Base-by-base conservation (phyloP, 2,888 invertebrate species). In the Leucophora obtusa region DNA sequence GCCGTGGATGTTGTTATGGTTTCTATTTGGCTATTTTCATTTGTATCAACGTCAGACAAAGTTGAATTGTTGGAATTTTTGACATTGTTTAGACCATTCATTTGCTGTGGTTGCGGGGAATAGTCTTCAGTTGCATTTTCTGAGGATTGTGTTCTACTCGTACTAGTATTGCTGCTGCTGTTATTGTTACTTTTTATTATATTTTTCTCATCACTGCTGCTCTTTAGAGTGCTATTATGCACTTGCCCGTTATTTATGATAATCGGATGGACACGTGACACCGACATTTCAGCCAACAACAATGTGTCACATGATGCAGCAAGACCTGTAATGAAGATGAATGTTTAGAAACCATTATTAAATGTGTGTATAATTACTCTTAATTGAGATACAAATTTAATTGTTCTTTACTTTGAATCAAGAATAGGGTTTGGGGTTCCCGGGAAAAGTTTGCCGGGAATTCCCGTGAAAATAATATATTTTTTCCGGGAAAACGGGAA, bases 271-370 rank as follows among this genome's bases (percentile, higher is more conserved):
- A 88, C 91, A 82, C 87, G 90, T 85, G 92, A 92, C 11, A 93
- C 91, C 85, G 92, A 92, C 85, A 94, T 90, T 87, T 94, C 94
- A 59, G 93, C 93, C 83, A 93, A 92, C 38, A 94, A 87, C 74
- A 93, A 90, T 4, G 94, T 94, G 82, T 93, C 93, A 86, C 94
- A 94, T 59, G 92, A 91, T 17, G 93, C 92, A 11, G 93, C 92
- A 60, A 95, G 91, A 85, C 95, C 95, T 95, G 91, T 0, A 92
- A 92, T 79, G 78, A 85, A 87, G 83, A 82, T 56, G 15, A 60
- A 50, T 74, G 50, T 73, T 66, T 15, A 69, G 24, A 56, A 15
- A 62, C 28, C 10, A 54, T 75, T 50, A 76, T 18, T 62, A 50
- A 50, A 75, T 60, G 18, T 53, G 51, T 68, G 58, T 71, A 47